phyloP scores from a whole-genome alignment of 37 sponge, comb jelly and placozoan genomes.

The Cliona cf. orientalis region DNA sequence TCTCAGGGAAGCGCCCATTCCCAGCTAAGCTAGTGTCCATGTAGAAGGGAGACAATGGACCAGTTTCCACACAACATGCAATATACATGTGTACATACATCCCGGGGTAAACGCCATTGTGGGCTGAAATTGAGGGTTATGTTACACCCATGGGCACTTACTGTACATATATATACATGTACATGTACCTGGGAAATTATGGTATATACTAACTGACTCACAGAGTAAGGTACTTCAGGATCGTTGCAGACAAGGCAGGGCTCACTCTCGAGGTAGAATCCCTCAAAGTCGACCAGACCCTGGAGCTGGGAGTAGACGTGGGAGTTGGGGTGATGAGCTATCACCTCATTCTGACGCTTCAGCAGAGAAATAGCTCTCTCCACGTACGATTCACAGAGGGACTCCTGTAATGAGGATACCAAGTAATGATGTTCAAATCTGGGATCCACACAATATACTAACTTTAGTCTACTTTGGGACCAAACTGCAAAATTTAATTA shows the following conservation, averaged over 20 bases:
- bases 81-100: not conserved
- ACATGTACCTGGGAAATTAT: no score
- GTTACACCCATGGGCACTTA: no score
- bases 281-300: constrained; percentile 88
- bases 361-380: constrained; percentile 74
- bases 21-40: no score
- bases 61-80: not conserved
- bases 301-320: constrained; percentile 84
- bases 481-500: not conserved
- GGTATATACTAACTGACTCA: not conserved
- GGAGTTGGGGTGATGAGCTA: constrained; percentile 80
- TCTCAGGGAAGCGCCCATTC: no score
- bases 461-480: not conserved
- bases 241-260: constrained; percentile 96
- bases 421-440: not conserved
- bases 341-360: constrained; percentile 64
- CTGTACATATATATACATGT: no score
- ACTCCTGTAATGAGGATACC: constrained; percentile 14
- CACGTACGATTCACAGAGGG: constrained; percentile 34
- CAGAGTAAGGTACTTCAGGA: constrained; percentile 83
- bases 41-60: no score
- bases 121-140: not conserved
- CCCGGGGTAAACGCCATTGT: not conserved
- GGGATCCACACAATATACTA: not conserved
- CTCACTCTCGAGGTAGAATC: constrained; percentile 93